Base-by-base conservation (phyloP, 37 sponge, comb jelly and placozoan genomes). In the Dysidea cf. avara region DNA sequence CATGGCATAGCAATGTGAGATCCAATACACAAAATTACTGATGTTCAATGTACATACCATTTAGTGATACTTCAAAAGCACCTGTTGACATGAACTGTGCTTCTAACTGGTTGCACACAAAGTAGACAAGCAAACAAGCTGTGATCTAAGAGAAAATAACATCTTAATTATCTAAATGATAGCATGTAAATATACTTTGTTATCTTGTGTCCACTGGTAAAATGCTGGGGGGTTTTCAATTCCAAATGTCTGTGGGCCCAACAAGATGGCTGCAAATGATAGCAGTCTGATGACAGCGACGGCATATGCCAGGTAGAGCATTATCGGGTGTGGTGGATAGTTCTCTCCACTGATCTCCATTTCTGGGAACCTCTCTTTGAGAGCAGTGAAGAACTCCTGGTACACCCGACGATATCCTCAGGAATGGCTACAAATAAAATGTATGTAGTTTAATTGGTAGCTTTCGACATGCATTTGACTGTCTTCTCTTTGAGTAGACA, bases 331-430 rank as follows among this genome's bases (percentile, higher is more conserved):
- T 21, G 96, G 88, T 25, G 96, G 96, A 65, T 85, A 95, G 74
- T 76, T 87, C 37, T 54, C 77, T 5, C 96, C 96, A 36, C 81
- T 83, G 7, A 90, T n/a, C 16, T 56, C 13, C 38, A 95, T 64
- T 37, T 86, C 81, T 54, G 96, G 89, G 55, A 90, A 50, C 32
- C 87, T 81, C n/a, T 75, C 54, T 35, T 63, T 68, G 13, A 95
- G 82, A 22, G 43, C 53, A n/a, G 78, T 80, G 66, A 76, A 72
- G 48, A 84, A 87, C 77, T 90, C 82, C 88, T 86, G 72, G 84
- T 90, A 95, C 74, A 90, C 85, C 78, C 84, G 87, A 59, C 82
- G 76, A 66, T 95, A 95, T 68, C 96, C 91, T 90, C 91, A 90
- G 77, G 77, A 76, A 68, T 84, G 77, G 50, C 91, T 90, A 54